These are phyloP conservation scores for Drosophila ezoana DNA, from an alignment of 2,888 invertebrate species.

Conservation along the genomic window DNA sequence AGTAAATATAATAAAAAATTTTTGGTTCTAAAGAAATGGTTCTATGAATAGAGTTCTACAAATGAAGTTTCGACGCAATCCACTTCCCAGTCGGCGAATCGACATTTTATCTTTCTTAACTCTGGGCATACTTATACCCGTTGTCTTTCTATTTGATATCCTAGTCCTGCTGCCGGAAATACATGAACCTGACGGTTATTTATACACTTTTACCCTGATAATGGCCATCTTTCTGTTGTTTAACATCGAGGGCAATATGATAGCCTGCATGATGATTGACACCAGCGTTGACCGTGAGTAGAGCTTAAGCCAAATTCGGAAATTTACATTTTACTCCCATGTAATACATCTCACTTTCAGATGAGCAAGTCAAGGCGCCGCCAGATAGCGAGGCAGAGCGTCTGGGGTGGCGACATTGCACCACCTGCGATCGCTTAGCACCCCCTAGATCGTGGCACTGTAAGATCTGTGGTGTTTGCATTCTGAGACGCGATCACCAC, in stretches of 20 bases:
- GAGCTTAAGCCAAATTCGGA: too few relatives aligned
- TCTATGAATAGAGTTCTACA: neutral
- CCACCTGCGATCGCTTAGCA: constrained; percentile 88
- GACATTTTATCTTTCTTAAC: constrained; percentile 62
- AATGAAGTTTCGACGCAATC: constrained; percentile 54
- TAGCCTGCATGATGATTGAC: constrained; percentile 90
- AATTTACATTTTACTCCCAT: neutral
- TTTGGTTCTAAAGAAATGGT: too few relatives aligned
- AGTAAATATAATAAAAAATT: too few relatives aligned
- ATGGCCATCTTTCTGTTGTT: constrained; percentile 89
- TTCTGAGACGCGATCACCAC: constrained; percentile 93
- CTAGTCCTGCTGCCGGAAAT: constrained; percentile 90
- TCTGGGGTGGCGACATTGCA: constrained; percentile 21
- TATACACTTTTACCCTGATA: constrained; percentile 87
- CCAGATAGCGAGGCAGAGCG: neutral
- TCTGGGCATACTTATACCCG: constrained; percentile 70
- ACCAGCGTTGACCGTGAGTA: constrained; percentile 88
- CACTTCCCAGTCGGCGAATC: neutral
- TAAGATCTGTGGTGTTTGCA: constrained; percentile 91
- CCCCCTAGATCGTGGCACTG: constrained; percentile 97
- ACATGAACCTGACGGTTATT: constrained; percentile 86
- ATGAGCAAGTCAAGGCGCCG: neutral
- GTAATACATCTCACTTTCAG: neutral
- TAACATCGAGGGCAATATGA: constrained; percentile 91
- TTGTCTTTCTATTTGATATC: constrained; percentile 84